Conservation (phyloP, 1,140 invertebrate genomes). For the Nasonia longicornis region DNA sequence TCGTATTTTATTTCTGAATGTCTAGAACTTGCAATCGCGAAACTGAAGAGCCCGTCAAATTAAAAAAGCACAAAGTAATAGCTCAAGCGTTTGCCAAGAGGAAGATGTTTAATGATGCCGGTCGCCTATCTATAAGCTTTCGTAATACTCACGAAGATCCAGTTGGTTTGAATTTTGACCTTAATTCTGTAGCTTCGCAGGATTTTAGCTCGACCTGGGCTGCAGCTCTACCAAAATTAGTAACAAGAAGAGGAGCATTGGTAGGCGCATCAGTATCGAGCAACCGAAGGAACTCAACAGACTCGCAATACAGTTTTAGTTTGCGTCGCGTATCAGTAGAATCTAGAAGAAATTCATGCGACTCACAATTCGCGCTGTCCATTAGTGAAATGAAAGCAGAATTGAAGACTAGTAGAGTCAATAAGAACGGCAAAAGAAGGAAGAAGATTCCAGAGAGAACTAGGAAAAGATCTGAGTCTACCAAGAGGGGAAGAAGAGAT, state of each 20-base stretch:
- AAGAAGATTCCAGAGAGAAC: constrained; percentile 43
- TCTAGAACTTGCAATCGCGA: constrained; percentile 72
- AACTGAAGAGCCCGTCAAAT: constrained; percentile 77
- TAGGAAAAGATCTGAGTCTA: constrained; percentile 49
- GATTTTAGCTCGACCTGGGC: constrained; percentile 88
- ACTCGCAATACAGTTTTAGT: constrained; percentile 86
- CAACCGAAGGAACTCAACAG: constrained; percentile 74
- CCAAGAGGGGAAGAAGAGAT: constrained; percentile 54
- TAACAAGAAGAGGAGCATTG: constrained; percentile 84
- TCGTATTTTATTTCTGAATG: constrained; percentile 15
- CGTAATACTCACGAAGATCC: constrained; percentile 90
- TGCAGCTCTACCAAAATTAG: constrained; percentile 86
- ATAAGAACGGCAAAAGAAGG: constrained; percentile 53
- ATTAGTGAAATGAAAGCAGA: constrained; percentile 81
- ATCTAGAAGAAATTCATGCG: constrained; percentile 84
- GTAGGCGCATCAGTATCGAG: constrained; percentile 74
- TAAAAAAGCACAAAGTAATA: constrained; percentile 91
- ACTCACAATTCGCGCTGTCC: constrained; percentile 87
- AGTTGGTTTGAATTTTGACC: constrained; percentile 87
- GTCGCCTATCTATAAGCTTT: constrained; percentile 87
- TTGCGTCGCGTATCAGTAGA: constrained; percentile 84
- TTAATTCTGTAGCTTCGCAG: constrained; percentile 82
- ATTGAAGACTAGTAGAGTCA: constrained; percentile 69
- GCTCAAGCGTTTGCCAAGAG: constrained; percentile 89
- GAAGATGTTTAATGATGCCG: constrained; percentile 85